Base-by-base conservation (phyloP, 2,113 vertebrate genomes). In the Alosa alosa region DNA sequence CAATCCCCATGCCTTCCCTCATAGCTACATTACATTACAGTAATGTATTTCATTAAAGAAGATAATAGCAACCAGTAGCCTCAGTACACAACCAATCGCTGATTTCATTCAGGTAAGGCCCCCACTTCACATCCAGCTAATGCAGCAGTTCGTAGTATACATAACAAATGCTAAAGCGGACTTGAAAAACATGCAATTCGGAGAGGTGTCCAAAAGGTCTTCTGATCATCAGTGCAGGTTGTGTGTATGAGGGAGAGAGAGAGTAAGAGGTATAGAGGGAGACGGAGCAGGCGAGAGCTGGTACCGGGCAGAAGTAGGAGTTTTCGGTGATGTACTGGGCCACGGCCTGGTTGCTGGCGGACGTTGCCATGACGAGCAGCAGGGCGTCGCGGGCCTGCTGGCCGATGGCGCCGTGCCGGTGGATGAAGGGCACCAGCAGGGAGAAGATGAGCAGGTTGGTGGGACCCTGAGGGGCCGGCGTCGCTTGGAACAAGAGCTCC, bases 251-350 rank as follows among this genome's bases (percentile, higher is more conserved):
- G 68, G 36, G 31, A 31, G n/a, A 75, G 68, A 31, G 64, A 45
- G 4, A 25, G 44, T 81, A 6, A 60, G 47, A 6, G 36, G 44
- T 49, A 20, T 5, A n/a, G 50, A 57, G 82, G 41, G 36, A 60
- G 82, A 20, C 1, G 44, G 68, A 84, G 81, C 45, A 83, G 81
- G 78, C 10, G 55, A 84, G 52, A n/a, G 36, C 85, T 86, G 96
- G 87, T 91, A 99, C 98, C 90, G 98, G 98, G 90, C 98, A 99
- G 95, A 99, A 99, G 95, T 99, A 98, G 90, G 98, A 99, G 93
- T 98, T 97, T 91, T 99, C 97, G 0, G 96, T 92, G 52, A 99
- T 99, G 95, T 98, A 97, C 36, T 91, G 91, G 0, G 97, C 98
- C 92, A 99, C 97, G 0, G 95, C 93, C 1, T 93, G 93, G 88